phyloP scores from a whole-genome alignment of 1,140 invertebrate species.

The Hetaerina americana region DNA sequence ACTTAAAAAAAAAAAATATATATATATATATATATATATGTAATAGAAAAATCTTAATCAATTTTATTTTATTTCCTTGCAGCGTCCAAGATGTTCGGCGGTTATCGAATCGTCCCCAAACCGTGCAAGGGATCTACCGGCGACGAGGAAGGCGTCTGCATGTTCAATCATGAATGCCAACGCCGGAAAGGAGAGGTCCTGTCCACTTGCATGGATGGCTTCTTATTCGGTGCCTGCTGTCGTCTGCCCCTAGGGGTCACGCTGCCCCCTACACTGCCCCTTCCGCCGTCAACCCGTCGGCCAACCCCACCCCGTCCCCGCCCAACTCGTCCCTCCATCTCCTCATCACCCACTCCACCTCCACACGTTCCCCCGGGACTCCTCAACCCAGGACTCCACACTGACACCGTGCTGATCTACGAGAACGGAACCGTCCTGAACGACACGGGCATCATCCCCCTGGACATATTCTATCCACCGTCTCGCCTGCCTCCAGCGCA shows the following conservation, averaged over 20 bases:
- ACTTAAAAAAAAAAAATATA: too few species aligned
- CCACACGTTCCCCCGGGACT: not conserved
- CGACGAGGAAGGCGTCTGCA: constrained; percentile 55
- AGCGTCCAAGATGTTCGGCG: constrained; percentile 65
- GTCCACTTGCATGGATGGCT: constrained; percentile 80
- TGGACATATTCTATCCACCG: not conserved
- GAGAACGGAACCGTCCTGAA: constrained; percentile 40
- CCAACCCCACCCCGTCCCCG: constrained; percentile 13
- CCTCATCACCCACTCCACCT: not conserved
- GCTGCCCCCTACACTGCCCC: constrained; percentile 25
- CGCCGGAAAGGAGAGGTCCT: constrained; percentile 68
- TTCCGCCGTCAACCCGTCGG: constrained; percentile 26
- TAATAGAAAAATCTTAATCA: too few species aligned
- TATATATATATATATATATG: too few species aligned
- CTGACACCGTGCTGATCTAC: constrained; percentile 50
- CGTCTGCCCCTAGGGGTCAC: constrained; percentile 37
- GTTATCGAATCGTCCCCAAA: constrained; percentile 68
- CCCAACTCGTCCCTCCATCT: not conserved
- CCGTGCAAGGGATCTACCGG: constrained; percentile 42
- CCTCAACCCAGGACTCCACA: constrained; percentile 16
- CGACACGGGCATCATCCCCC: constrained; percentile 16
- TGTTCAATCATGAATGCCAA: constrained; percentile 86
- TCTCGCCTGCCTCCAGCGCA: not conserved
- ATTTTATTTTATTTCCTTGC: too few species aligned
- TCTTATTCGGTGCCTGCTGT: constrained; percentile 83